A percentile compares a stretch with the other conserved stretches of the same genome.
Evolutionary conservation across 2,797 vertebrate genomes (phyloP).

Genomic region (Urosaurus nigricauda): DNA sequence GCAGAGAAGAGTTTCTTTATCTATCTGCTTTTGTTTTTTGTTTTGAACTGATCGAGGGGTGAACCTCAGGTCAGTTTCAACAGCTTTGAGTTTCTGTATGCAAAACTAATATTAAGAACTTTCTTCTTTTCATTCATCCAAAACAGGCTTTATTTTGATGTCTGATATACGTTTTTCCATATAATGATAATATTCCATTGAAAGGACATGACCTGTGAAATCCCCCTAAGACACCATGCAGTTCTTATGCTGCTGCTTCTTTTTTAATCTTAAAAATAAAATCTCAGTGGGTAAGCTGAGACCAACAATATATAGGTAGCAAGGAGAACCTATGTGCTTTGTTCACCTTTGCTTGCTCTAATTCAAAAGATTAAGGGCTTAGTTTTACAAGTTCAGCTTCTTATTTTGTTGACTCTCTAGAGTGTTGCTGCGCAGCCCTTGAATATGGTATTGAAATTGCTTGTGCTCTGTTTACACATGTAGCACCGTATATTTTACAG

Average conservation of each 20-base stretch:
- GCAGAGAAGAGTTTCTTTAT: not conserved
- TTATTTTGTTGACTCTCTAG: constrained; percentile 38
- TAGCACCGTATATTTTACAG: constrained; percentile 44
- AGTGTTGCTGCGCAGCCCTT: not conserved
- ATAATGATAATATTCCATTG: not conserved
- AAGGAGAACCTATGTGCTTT: not conserved
- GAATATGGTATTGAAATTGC: not conserved
- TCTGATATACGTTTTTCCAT: constrained; percentile 18
- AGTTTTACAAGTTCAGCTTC: constrained; percentile 45
- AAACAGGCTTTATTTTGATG: constrained; percentile 37
- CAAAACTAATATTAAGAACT: constrained; percentile 21
- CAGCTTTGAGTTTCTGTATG: constrained; percentile 20
- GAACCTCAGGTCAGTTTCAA: constrained; percentile 23
- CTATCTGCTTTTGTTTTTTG: not conserved
- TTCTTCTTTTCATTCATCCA: not conserved
- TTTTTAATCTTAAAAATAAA: not conserved
- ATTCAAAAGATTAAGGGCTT: constrained; percentile 54
- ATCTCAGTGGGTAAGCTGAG: constrained; percentile 13
- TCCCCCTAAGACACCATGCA: not conserved
- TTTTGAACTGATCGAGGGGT: not conserved
- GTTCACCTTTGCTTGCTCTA: constrained; percentile 42
- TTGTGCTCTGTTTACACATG: constrained; percentile 51
- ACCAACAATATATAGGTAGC: constrained; percentile 8
- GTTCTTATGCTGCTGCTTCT: constrained; percentile 21
- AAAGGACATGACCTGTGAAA: constrained; percentile 39